Evolutionary conservation across 2,113 vertebrate genomes (phyloP).

Genomic region (Suricata suricatta): DNA sequence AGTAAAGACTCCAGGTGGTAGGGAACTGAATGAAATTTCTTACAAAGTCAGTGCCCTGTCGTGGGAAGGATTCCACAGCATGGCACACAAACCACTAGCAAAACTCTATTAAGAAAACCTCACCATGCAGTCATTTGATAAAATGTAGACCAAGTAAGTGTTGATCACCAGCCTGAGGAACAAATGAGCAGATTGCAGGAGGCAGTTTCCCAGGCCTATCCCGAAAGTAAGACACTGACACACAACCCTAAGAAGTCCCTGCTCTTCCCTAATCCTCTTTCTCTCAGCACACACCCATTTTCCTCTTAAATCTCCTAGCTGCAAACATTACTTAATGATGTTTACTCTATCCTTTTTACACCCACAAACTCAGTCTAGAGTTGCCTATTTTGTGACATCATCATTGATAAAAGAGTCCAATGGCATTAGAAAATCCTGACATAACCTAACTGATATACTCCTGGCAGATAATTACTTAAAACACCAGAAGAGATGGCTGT

Average conservation of each 20-base stretch:
- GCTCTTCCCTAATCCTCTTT: neutral
- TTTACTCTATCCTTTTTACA: neutral
- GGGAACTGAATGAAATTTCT: neutral
- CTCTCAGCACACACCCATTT: neutral
- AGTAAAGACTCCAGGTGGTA: neutral
- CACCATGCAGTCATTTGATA: neutral
- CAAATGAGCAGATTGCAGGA: neutral
- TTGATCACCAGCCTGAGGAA: neutral
- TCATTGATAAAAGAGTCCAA: conserved; percentile 3
- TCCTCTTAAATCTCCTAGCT: neutral
- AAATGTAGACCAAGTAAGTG: neutral
- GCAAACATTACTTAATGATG: neutral
- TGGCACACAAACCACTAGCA: neutral
- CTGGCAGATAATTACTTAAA: conserved; percentile 9
- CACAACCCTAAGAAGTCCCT: neutral
- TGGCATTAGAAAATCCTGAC: conserved; percentile 17
- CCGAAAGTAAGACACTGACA: neutral
- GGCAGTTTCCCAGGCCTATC: neutral
- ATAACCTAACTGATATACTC: neutral
- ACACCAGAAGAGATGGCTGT: neutral
- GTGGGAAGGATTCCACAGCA: neutral
- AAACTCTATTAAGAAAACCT: neutral
- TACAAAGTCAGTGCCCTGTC: neutral
- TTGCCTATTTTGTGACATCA: conserved; percentile 37
- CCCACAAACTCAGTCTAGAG: neutral